These are phyloP conservation scores for Megalopta genalis DNA, from an alignment of 1,140 invertebrate species.

Conservation along the genomic window DNA sequence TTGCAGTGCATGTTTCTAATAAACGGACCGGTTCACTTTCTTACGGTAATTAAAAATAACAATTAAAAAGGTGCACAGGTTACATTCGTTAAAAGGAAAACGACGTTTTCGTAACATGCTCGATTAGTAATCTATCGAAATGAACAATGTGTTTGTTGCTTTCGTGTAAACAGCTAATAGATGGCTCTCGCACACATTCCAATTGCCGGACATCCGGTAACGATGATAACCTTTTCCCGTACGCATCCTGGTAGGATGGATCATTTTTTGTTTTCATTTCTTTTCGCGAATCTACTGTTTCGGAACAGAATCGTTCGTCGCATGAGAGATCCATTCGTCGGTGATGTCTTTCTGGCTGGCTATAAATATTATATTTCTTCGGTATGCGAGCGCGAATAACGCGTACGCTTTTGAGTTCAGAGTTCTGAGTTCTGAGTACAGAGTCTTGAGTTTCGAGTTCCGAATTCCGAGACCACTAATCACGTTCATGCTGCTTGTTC, in stretches of 20 bases:
- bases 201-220: slow-evolving; percentile 21
- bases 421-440: too few species aligned
- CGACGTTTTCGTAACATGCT: not conserved
- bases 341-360: not conserved
- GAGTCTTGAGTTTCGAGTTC: too few species aligned
- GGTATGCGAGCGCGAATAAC: slow-evolving; percentile 15
- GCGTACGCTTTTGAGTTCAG: too few species aligned
- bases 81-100: too few species aligned
- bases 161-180: not conserved
- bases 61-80: not conserved
- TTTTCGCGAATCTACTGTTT: not conserved
- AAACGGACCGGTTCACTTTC: slow-evolving; percentile 25
- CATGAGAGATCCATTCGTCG: not conserved
- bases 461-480: slow-evolving; percentile 23
- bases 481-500: slow-evolving; percentile 2
- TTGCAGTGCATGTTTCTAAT: slow-evolving; percentile 44
- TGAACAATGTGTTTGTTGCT: not conserved
- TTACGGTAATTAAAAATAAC: not conserved
- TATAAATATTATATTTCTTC: slow-evolving; percentile 25
- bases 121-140: not conserved
- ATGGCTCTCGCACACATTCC: not conserved
- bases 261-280: not conserved
- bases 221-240: not conserved
- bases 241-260: not conserved
- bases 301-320: not conserved